Evolutionary conservation across 2,888 invertebrate genomes (phyloP).

Genomic region (Ophioninae sp.): DNA sequence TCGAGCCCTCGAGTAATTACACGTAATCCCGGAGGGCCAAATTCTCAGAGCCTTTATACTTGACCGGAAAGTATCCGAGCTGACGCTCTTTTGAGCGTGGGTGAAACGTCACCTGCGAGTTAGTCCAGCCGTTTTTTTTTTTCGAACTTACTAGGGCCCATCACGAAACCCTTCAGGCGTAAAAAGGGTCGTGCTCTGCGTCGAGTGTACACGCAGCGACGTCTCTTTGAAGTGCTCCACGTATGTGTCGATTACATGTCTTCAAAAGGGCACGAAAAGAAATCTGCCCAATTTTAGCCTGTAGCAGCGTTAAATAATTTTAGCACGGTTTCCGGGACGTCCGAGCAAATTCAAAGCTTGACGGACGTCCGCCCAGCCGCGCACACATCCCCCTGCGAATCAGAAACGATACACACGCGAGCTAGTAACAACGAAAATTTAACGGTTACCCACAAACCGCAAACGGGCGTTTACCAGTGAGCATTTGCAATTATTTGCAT

Average conservation of each 20-base stretch:
- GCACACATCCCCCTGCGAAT: neutral
- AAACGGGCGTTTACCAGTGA: constrained; percentile 64
- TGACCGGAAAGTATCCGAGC: neutral
- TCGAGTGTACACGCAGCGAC: neutral
- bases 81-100: too few species aligned
- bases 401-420: neutral
- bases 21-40: constrained; percentile 32
- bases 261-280: constrained; percentile 4
- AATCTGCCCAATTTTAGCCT: constrained; percentile 46
- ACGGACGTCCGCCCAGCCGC: constrained; percentile 20
- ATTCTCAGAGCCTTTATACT: constrained; percentile 38
- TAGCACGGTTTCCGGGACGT: constrained; percentile 48
- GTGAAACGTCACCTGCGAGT: neutral
- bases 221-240: neutral
- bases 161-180: too few species aligned
- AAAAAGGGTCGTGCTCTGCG: neutral
- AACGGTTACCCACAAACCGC: constrained; percentile 63
- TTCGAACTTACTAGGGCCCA: neutral
- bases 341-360: constrained; percentile 38
- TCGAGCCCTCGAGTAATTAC: constrained; percentile 53
- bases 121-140: neutral
- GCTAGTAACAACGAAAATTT: constrained; percentile 59
- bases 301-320: constrained; percentile 57
- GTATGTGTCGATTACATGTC: constrained; percentile 2
- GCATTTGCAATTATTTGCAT: constrained; percentile 68